Percentiles rank a stretch among this genome's conserved stretches.
Conservation (phyloP, 2,888 invertebrate species). For the Epiperipatus broadwayi region DNA sequence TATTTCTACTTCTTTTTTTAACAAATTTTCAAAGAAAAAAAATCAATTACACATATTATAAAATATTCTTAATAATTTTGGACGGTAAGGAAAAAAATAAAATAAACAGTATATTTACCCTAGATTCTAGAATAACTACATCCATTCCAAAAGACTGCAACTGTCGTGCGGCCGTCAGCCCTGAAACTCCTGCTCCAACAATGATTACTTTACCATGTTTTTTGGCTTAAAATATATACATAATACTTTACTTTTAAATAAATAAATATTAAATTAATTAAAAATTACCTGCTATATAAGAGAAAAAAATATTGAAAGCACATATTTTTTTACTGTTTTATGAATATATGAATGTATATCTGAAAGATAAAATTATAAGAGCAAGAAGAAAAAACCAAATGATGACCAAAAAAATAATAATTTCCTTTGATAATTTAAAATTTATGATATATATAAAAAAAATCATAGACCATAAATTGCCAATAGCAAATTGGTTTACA, state of each 20-base stretch:
- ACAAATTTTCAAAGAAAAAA: too few relatives aligned
- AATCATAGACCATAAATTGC: too few relatives aligned
- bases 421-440: too few relatives aligned
- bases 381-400: too few relatives aligned
- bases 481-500: too few relatives aligned
- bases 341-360: not conserved
- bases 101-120: slow-evolving; percentile 28
- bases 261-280: slow-evolving; percentile 6
- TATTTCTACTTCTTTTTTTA: too few relatives aligned
- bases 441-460: too few relatives aligned
- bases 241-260: too few relatives aligned
- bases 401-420: too few relatives aligned
- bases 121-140: slow-evolving; percentile 50
- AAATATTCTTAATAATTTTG: slow-evolving; percentile 3
- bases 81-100: not conserved
- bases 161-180: slow-evolving; percentile 81
- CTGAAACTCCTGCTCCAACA: slow-evolving; percentile 70
- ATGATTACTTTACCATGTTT: slow-evolving; percentile 39
- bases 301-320: not conserved
- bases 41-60: not conserved
- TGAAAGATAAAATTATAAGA: too few relatives aligned
- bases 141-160: slow-evolving; percentile 88
- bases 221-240: slow-evolving; percentile 20
- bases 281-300: not conserved
- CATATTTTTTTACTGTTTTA: not conserved